Conservation (phyloP, 2,113 vertebrate genomes). For the Pimephales promelas region DNA sequence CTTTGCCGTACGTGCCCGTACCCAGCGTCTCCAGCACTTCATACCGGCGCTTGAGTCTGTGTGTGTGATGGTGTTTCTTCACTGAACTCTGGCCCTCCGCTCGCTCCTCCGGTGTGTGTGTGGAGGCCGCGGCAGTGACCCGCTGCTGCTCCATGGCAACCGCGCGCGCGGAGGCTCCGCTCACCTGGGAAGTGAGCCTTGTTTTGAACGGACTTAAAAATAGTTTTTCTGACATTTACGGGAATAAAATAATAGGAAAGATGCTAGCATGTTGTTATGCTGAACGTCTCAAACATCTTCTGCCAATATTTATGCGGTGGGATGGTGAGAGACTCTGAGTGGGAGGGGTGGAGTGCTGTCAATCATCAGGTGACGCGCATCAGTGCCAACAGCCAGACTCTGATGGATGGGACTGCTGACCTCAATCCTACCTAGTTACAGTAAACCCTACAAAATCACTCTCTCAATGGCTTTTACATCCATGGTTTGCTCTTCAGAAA, state of each 20-base stretch:
- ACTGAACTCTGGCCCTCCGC: slow-evolving; percentile 58
- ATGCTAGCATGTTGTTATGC: background rate
- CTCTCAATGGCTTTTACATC: background rate
- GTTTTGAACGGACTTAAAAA: background rate
- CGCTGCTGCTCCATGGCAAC: slow-evolving; percentile 3
- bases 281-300: background rate
- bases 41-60: slow-evolving; percentile 79
- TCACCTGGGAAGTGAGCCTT: background rate
- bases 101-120: slow-evolving; percentile 30
- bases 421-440: background rate
- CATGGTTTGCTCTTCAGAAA: background rate
- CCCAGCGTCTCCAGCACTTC: slow-evolving; percentile 81
- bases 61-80: slow-evolving; percentile 82
- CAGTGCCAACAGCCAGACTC: slow-evolving; percentile 14
- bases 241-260: background rate
- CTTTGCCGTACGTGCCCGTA: slow-evolving; percentile 80
- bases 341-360: background rate
- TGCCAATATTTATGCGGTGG: background rate
- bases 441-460: background rate
- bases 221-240: background rate
- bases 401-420: background rate
- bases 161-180: background rate
- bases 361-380: slow-evolving; percentile 3
- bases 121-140: background rate
- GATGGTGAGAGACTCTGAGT: background rate